A percentile compares a stretch with the other conserved stretches of the same genome.
Conservation (phyloP, 1,140 invertebrate species). For the Drosophila repletoides region DNA sequence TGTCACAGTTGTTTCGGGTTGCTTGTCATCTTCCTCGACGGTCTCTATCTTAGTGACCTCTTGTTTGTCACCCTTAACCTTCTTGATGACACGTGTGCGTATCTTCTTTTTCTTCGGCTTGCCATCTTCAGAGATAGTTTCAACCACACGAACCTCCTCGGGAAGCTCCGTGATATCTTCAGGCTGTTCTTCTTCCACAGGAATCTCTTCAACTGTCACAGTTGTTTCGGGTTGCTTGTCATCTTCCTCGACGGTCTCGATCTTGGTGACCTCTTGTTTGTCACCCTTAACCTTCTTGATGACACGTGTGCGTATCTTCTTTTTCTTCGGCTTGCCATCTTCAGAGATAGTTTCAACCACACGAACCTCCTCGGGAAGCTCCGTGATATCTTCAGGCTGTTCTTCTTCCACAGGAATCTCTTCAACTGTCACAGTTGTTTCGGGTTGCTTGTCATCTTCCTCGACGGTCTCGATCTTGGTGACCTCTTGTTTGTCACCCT, state of each 20-base stretch:
- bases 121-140: conserved; percentile 53
- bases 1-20: conserved; percentile 53
- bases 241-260: background rate
- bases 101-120: conserved; percentile 42
- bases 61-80: conserved; percentile 23
- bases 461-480: conserved; percentile 52
- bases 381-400: background rate
- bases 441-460: conserved; percentile 32
- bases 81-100: conserved; percentile 39
- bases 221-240: background rate
- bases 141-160: conserved; percentile 74
- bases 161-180: conserved; percentile 40
- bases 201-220: background rate
- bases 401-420: background rate
- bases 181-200: background rate
- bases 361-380: background rate
- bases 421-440: conserved; percentile 7
- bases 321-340: background rate
- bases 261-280: background rate
- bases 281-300: background rate
- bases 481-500: conserved; percentile 37
- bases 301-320: background rate
- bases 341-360: background rate
- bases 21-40: conserved; percentile 60
- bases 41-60: conserved; percentile 55